Conservation (phyloP, 1,140 invertebrate species). For the Akabosia matsudoensis region DNA sequence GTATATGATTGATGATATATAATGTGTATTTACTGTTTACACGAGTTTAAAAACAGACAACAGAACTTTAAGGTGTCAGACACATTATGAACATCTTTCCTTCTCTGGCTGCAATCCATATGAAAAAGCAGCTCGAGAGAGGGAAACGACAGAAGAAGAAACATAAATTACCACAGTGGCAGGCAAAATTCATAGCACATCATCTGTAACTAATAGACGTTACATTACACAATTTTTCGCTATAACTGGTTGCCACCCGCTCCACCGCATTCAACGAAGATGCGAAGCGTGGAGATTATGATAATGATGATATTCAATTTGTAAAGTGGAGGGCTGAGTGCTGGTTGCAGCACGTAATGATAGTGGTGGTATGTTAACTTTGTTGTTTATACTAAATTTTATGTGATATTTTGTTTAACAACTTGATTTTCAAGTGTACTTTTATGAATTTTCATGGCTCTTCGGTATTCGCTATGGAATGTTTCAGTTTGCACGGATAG, state of each 20-base stretch:
- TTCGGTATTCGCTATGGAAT: neutral
- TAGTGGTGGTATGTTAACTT: neutral
- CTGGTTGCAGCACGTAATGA: neutral
- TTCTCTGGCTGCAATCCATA: too few relatives aligned
- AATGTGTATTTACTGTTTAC: slow-evolving; percentile 3
- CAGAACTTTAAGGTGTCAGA: too few relatives aligned
- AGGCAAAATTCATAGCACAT: neutral
- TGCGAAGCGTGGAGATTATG: neutral
- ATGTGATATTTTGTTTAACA: slow-evolving; percentile 6
- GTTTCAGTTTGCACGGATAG: neutral
- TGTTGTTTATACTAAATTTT: neutral
- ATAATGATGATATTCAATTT: neutral
- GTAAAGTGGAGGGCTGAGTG: neutral
- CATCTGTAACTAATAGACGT: neutral
- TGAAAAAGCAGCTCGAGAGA: too few relatives aligned
- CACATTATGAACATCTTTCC: too few relatives aligned
- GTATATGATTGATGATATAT: neutral
- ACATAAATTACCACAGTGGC: neutral
- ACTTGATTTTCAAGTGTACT: slow-evolving; percentile 16
- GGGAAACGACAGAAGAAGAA: too few relatives aligned
- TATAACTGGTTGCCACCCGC: neutral
- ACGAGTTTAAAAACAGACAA: neutral
- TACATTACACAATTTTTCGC: neutral
- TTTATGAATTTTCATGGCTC: neutral
- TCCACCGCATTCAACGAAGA: neutral